Conservation (phyloP, 2,888 invertebrate species). For the Apamea anceps region DNA sequence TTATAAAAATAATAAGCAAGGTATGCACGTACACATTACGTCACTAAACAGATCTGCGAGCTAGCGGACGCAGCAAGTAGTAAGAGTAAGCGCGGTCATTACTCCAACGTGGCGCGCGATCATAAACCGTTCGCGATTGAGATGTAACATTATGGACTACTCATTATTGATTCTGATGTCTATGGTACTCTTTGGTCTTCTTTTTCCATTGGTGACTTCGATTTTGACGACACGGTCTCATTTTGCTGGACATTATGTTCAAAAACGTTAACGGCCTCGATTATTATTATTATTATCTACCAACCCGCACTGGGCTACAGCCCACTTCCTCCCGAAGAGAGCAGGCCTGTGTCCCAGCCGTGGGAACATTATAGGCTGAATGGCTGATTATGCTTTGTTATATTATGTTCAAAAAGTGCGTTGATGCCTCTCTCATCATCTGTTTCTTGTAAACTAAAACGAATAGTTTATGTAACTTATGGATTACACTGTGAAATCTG, state of each 20-base stretch:
- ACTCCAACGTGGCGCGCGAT: constrained; percentile 60
- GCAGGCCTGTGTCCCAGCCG: neutral
- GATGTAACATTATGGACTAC: constrained; percentile 40
- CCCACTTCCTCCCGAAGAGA: neutral
- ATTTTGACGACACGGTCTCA: neutral
- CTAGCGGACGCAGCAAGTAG: constrained; percentile 45
- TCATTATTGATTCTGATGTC: constrained; percentile 80
- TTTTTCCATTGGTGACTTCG: neutral
- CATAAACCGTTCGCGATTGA: constrained; percentile 60
- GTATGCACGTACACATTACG: constrained; percentile 27
- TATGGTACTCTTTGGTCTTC: neutral
- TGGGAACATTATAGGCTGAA: neutral
- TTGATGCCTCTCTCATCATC: neutral
- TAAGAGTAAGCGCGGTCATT: constrained; percentile 66
- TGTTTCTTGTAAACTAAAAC: neutral
- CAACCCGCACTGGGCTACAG: neutral
- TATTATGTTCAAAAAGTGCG: neutral
- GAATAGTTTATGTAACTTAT: neutral
- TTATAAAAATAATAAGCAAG: constrained; percentile 17
- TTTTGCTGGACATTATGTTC: neutral
- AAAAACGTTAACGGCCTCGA: neutral
- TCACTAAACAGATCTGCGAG: constrained; percentile 55
- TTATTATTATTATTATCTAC: no score
- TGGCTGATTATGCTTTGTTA: neutral
- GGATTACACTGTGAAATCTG: neutral